Percentiles rank a stretch among this genome's conserved stretches.
Evolutionary conservation across 2,888 invertebrate species (phyloP).

Genomic region (Clusia tigrina): DNA sequence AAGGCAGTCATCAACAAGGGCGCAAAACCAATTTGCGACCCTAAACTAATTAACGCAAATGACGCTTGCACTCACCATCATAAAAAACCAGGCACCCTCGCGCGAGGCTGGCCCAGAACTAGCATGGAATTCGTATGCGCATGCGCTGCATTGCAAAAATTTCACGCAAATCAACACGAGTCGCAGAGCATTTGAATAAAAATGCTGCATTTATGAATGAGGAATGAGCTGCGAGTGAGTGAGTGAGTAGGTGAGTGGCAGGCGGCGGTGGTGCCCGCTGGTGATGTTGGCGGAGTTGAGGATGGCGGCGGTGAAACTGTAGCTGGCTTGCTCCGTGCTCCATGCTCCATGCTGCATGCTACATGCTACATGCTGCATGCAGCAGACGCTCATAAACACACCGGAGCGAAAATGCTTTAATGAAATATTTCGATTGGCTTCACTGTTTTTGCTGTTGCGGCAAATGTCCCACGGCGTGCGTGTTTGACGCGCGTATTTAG

Average conservation of each 20-base stretch:
- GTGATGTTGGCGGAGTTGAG: background rate
- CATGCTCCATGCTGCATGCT: too few relatives aligned
- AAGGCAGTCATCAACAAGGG: background rate
- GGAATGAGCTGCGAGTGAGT: background rate
- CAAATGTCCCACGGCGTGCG: conserved; percentile 5
- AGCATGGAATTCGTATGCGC: background rate
- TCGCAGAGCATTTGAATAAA: background rate
- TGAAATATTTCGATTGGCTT: background rate
- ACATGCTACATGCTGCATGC: too few relatives aligned
- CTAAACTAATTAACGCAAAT: conserved; percentile 11
- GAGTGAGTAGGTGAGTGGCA: background rate
- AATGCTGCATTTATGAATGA: background rate
- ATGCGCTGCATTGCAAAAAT: conserved; percentile 5
- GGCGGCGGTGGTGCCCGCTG: conserved; percentile 5
- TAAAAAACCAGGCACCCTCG: background rate
- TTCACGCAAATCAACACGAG: background rate
- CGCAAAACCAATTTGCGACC: conserved; percentile 11
- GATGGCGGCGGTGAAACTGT: background rate
- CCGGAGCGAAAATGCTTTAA: background rate
- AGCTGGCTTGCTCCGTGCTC: too few relatives aligned
- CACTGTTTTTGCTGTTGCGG: background rate
- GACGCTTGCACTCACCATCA: background rate
- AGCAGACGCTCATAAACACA: too few relatives aligned
- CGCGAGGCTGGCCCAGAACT: too few relatives aligned
- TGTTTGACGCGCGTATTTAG: background rate